Percentiles rank a stretch among this genome's conserved stretches.
Evolutionary conservation across 2,113 vertebrate genomes (phyloP).

Genomic region (Oreochromis niloticus): DNA sequence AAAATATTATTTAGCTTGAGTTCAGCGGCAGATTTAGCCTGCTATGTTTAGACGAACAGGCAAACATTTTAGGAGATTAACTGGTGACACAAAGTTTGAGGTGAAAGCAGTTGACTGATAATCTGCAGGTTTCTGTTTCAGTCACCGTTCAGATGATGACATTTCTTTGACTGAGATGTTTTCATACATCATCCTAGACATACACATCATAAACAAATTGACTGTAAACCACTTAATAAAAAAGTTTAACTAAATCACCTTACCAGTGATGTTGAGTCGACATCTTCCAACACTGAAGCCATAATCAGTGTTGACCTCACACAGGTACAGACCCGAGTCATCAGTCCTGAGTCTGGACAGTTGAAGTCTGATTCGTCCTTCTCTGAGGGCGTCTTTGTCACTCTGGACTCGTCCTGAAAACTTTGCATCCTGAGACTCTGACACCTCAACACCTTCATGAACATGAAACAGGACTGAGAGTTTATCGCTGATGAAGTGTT

Average conservation of each 20-base stretch:
- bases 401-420: no score
- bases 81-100: not conserved
- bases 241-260: not conserved
- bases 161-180: not conserved
- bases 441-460: no score
- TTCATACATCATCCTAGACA: not conserved
- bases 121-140: not conserved
- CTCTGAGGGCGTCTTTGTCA: no score
- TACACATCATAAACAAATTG: not conserved
- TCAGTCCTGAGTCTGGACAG: no score
- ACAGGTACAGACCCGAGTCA: no score
- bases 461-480: rapidly evolving
- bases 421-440: no score
- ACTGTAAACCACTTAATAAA: not conserved
- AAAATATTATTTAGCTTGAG: no score
- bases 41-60: not conserved
- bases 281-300: not conserved
- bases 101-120: rapidly evolving
- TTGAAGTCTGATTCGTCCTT: no score
- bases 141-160: not conserved
- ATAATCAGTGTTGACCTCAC: no score
- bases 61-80: not conserved
- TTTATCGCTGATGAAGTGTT: rapidly evolving
- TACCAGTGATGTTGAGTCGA: rapidly evolving
- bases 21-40: not conserved